Base-by-base conservation (phyloP, 2,888 invertebrate genomes). In the Anorthoa munda region DNA sequence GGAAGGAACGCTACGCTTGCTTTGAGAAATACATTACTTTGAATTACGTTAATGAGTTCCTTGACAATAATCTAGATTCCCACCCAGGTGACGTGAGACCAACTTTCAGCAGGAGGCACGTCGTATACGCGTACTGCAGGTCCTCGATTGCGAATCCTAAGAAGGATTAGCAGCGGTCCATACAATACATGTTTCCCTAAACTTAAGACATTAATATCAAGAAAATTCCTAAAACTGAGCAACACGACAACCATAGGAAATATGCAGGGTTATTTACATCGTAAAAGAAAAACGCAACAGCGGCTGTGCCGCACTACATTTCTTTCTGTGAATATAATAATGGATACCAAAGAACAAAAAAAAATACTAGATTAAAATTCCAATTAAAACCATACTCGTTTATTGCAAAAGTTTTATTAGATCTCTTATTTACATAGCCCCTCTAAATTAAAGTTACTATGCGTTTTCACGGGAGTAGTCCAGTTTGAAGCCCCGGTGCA, bases 291-390 rank as follows among this genome's bases (percentile, higher is more conserved):
- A 46, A 46, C 11, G 21, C n/a, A 0, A 45, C 13, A 13, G 4
- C 9, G 5, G 45, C 11, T 15, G 17, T 21, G 23, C 55, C n/a
- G n/a, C 9, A 4, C 21, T n/a, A n/a, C 9, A 31, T 46, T 74
- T 45, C 15, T 17, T 23, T 46, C 51, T 39, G 17, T 39, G 23
- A 18, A 59, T 66, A 66, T 60, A 59, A 59, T 17, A 59, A 53
- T 48, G 17, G 18, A 23, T 21, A 21, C 45, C 21, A 56, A 65
- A 51, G 21, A 18, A 45, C 46, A 63, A 50, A 60, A 75, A 31
- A 15, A 13, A 68, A 51, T 48, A 31, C 23, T 21, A 46, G 13
- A 70, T 53, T 66, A 51, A 77, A 77, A 56, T 39, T 64, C 7
- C 39, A 61, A 65, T 66, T 50, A 63, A 61, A 70, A 72, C 11